These are phyloP conservation scores for Chironomus tepperi DNA, from an alignment of 1,140 invertebrate species.

Conservation along the genomic window DNA sequence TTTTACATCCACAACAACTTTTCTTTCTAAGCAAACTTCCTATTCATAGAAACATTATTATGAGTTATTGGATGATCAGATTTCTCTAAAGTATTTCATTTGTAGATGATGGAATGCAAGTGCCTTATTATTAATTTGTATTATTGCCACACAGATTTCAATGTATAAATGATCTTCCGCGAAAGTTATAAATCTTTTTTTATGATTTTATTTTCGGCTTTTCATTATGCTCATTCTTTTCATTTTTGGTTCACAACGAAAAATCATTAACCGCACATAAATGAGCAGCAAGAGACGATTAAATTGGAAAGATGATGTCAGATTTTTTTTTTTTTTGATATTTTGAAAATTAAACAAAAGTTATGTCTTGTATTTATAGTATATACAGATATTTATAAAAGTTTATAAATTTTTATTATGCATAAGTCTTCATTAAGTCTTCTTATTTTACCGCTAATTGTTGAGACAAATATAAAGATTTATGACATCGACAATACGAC, in stretches of 20 bases:
- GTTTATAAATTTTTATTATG: not conserved
- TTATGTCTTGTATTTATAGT: not conserved
- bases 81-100: not conserved
- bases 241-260: no score
- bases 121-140: no score
- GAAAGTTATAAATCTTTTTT: not conserved
- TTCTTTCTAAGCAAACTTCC: no score
- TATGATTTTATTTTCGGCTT: not conserved
- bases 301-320: not conserved
- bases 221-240: no score
- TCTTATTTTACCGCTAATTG: not conserved
- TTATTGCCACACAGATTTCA: not conserved
- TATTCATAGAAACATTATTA: not conserved
- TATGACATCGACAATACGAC: not conserved
- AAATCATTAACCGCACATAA: no score
- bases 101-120: not conserved
- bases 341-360: not conserved
- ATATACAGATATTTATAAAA: not conserved
- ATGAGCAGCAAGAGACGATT: no score
- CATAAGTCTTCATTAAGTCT: not conserved
- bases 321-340: not conserved
- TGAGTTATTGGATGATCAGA: not conserved
- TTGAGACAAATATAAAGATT: slow-evolving; percentile 14
- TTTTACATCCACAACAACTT: no score
- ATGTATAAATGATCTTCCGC: not conserved